Percentiles rank a stretch among this genome's conserved stretches.
These are phyloP conservation scores for Hydropsyche betteni DNA, from an alignment of 2,888 invertebrate species.

Conservation along the genomic window DNA sequence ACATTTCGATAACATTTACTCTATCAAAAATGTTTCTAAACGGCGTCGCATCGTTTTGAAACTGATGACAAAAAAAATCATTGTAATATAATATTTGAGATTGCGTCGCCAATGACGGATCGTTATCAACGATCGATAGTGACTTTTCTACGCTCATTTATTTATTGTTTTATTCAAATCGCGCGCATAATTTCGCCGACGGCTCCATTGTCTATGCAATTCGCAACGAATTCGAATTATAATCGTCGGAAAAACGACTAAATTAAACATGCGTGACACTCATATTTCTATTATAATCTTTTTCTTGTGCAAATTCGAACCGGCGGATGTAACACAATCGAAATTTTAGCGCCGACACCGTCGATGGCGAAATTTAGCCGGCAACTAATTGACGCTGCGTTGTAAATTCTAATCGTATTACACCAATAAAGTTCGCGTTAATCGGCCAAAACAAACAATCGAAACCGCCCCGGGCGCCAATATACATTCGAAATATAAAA, in stretches of 20 bases:
- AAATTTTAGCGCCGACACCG: no score
- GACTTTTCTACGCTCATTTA: constrained; percentile 1
- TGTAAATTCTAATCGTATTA: constrained; percentile 8
- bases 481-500: no score
- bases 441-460: constrained; percentile 16
- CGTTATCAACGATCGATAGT: constrained; percentile 12
- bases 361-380: no score
- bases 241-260: no score
- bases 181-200: no score
- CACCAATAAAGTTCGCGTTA: constrained; percentile 9
- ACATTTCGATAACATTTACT: constrained; percentile 16
- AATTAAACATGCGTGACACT: no score
- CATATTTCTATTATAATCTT: no score
- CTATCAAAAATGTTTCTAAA: neutral
- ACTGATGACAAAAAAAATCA: constrained; percentile 14
- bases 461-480: neutral
- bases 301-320: no score
- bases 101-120: constrained; percentile 23
- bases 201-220: no score
- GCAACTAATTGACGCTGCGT: neutral
- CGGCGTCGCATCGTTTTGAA: constrained; percentile 1
- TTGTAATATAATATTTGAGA: constrained; percentile 4
- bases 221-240: no score
- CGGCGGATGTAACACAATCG: no score
- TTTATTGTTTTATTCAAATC: neutral